Base-by-base conservation (phyloP, 2,113 vertebrate genomes). In the cattle (Bos taurus) region DNA sequence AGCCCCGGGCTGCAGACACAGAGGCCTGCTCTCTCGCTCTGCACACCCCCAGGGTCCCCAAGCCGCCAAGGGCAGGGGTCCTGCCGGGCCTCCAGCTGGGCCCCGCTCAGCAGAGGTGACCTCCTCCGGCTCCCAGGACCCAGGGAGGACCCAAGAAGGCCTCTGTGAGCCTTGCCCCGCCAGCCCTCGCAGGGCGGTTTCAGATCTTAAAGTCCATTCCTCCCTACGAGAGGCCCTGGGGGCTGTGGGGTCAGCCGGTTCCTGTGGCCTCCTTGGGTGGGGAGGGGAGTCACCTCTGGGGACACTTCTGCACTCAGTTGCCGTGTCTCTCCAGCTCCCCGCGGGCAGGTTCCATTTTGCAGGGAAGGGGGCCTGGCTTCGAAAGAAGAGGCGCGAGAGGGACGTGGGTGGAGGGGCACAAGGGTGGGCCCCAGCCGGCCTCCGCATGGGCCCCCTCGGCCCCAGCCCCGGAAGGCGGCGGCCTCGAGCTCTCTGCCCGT, bases 361-460 rank as follows among this genome's bases (percentile, higher is more conserved):
- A 77, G 30, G n/a, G 19, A 59, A 19, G 25, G 36, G 56, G 19
- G 19, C 23, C 85, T 28, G 4, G 19, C 64, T n/a, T 50, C 12
- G 1, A 74, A 1, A 7, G 14, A 30, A 48, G 40, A n/a, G 64
- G 23, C 16, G 23, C 0, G 1, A 36, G 1, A 23, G 60, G 84
- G 43, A 40, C 33, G 4, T 0, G 2, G 78, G 56, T 26, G 36
- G 36, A 40, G 36, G 23, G 36, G 71, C 10, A 64, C n/a, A 21
- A 71, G 19, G 90, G 82, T 25, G 15, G 6, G 50, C n/a, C 62
- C 6, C 26, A 3, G 30, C 10, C 3, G 17, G 43, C 93, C 6
- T 12, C 43, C 1, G 8, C 5, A 0, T 3, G 21, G 7, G 1
- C 46, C 46, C 0, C 16, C 64, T 25, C 12, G 0, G 3, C 71